These are phyloP conservation scores for Ardeotis arabs DNA, from an alignment of 2,113 vertebrate species.

Conservation along the genomic window DNA sequence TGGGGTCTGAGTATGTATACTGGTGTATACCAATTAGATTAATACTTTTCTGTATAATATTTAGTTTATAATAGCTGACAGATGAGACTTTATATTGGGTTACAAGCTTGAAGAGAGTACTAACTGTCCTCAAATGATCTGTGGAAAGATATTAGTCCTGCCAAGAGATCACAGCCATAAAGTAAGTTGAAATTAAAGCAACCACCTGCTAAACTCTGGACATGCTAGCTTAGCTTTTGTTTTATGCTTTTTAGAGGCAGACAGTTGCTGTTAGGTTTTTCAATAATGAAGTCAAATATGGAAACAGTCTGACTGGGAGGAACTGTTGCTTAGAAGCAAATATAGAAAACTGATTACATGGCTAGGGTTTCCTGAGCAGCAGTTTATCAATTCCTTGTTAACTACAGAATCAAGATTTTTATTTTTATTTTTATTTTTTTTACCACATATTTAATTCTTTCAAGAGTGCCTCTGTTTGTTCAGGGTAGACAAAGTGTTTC, in stretches of 20 bases:
- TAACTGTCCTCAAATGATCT: slow-evolving; percentile 9
- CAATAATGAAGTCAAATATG: background rate
- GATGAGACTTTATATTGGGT: slow-evolving; percentile 11
- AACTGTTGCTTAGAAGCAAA: background rate
- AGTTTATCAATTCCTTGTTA: background rate
- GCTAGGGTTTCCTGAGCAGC: background rate
- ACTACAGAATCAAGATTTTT: background rate
- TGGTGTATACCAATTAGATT: background rate
- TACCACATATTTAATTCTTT: background rate
- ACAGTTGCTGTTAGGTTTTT: background rate
- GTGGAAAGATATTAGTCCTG: background rate
- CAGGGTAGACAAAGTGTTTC: background rate
- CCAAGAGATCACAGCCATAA: background rate
- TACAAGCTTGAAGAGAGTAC: background rate
- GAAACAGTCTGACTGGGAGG: background rate
- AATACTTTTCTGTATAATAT: background rate
- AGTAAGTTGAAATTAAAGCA: background rate
- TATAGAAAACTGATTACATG: background rate
- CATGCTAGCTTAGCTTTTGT: background rate
- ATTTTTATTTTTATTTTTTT: background rate
- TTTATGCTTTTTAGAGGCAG: background rate
- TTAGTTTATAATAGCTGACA: slow-evolving; percentile 19
- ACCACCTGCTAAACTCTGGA: background rate
- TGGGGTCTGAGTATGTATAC: background rate
- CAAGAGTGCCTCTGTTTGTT: background rate